Evolutionary conservation across 2,113 vertebrate species (phyloP).

Genomic region (Petrocephalus microphthalmus): DNA sequence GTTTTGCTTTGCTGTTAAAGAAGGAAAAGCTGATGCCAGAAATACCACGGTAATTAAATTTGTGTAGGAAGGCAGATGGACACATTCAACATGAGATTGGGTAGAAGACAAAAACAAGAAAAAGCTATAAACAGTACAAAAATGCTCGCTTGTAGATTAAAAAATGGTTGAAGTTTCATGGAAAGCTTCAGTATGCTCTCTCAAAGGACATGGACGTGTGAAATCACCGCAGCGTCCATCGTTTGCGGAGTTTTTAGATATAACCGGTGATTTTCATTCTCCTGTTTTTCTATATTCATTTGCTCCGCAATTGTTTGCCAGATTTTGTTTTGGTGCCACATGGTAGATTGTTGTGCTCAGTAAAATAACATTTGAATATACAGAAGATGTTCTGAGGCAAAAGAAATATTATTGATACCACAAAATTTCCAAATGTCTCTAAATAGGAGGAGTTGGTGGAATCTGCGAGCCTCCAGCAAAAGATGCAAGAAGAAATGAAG

Average conservation of each 20-base stretch:
- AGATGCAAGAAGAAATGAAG: constrained; percentile 72
- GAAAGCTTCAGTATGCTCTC: neutral
- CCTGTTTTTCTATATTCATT: neutral
- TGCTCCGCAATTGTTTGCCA: constrained; percentile 4
- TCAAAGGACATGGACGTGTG: neutral
- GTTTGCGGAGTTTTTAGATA: neutral
- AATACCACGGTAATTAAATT: constrained; percentile 4
- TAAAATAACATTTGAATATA: neutral
- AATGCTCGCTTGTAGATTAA: neutral
- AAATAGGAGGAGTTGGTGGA: constrained; percentile 71
- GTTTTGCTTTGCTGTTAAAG: neutral
- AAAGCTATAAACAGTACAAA: neutral
- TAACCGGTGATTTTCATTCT: neutral
- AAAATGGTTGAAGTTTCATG: neutral
- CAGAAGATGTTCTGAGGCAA: neutral
- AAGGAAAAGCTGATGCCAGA: neutral
- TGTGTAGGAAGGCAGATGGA: constrained; percentile 13
- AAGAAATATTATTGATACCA: neutral
- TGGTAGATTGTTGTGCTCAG: neutral
- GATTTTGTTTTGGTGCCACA: neutral
- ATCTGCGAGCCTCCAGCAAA: constrained; percentile 67
- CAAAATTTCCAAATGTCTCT: constrained; percentile 15
- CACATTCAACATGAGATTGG: neutral
- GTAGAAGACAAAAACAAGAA: neutral
- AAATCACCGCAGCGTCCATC: neutral